Evolutionary conservation across 2,888 invertebrate genomes (phyloP), one percentile per base, ranked within the genome.

Genomic region (Phrixothrix hirtus): DNA sequence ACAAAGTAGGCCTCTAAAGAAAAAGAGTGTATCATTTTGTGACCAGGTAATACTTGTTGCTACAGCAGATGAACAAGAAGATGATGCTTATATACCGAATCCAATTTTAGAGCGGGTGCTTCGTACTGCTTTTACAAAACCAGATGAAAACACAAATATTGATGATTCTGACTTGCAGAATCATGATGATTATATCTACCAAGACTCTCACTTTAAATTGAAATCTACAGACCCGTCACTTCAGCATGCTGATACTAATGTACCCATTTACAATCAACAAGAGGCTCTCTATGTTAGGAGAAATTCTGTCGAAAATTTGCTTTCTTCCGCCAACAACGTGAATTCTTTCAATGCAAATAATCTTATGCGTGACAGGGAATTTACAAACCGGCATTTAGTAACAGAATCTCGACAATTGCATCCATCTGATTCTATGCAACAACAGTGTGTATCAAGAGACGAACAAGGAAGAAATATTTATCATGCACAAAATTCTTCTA

Each of bases 11-110:
- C 74, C 75, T 5, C 80, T 85, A 0, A 92, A 92, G 70, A 94
- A 94, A 81, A 95, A 95, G 74, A 92, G 92, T 49, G 95, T 95
- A 2, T 94, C 95, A 0, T 95, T 95, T 75, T 95, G 94, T 68
- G 95, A 95, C 72, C 92, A 95, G 76, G 93, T 95, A 0, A 93
- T 93, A 55, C 77, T 95, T 46, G 94, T 95, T 7, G 93, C 95
- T 2, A 93, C 93, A 1, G 92, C 93, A 0, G 94, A 95, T 66
- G 93, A 94, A 64, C 90, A 93, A 67, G 92, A 92, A 74, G 91
- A 91, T 55, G 92, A 92, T 57, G 88, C 89, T 62, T 92, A 92
- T 67, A 92, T 93, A 66, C 92, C 93, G 0, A 94, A 94, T 77
- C 94, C 93, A 0, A 92, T 94, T 50, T 75, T 94, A 59, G 92